These are phyloP conservation scores for Erythrocercus mccallii DNA, from an alignment of 2,113 vertebrate species.

Conservation along the genomic window DNA sequence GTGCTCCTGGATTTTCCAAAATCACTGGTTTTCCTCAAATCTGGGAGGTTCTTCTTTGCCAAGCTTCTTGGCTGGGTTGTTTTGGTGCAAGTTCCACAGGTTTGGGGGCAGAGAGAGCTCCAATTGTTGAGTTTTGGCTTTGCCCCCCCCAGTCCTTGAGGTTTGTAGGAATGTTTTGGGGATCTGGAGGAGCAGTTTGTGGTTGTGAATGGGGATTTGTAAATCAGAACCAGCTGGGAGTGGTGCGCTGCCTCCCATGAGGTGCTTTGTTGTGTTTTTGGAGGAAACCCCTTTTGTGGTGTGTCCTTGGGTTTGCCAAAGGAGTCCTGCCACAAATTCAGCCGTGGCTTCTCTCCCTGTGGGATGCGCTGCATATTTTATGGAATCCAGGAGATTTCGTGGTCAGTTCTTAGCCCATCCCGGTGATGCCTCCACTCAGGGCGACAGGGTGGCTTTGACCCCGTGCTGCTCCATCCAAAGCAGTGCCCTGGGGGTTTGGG, in stretches of 20 bases:
- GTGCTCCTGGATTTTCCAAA: neutral
- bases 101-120: neutral
- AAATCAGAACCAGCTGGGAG: neutral
- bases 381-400: fast-evolving
- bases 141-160: fast-evolving
- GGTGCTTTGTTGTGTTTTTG: neutral
- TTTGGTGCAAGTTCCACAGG: neutral
- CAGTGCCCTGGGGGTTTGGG: neutral
- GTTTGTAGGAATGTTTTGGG: neutral
- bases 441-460: neutral
- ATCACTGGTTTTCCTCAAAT: neutral
- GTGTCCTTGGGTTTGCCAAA: neutral
- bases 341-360: neutral
- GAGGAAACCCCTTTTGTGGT: neutral
- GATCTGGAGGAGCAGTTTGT: neutral
- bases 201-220: neutral
- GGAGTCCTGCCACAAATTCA: neutral
- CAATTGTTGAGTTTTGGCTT: neutral
- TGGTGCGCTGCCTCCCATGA: fast-evolving
- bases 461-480: fast-evolving
- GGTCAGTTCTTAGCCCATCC: fast-evolving
- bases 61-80: fast-evolving
- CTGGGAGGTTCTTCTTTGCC: neutral
- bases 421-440: fast-evolving
- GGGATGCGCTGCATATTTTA: fast-evolving